Evolutionary conservation across 2,888 invertebrate genomes (phyloP), one percentile per base, ranked within the genome.

Genomic region (Acleris literana): DNA sequence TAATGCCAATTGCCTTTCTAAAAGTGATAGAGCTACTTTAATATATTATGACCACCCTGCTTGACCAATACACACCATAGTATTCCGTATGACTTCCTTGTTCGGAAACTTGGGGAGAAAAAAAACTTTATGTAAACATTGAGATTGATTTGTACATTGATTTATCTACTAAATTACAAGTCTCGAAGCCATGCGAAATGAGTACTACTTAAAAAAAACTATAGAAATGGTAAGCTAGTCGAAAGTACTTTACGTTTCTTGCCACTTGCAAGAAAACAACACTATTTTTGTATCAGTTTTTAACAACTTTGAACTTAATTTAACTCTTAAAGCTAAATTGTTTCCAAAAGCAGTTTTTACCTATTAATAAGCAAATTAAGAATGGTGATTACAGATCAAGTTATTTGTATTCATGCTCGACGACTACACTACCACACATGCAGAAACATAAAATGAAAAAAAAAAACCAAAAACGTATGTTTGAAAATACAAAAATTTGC

Each of bases 41-140:
- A 46, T 54, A 63, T 58, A 56, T 68, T 55, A 53, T 68, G 71
- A 64, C 69, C 73, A 76, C 63, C 68, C 68, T 70, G 70, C 67
- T 72, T 70, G 68, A 66, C 69, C 70, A 75, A 88, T 89, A 89
- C 90, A 89, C 85, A 90, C 90, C 88, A 75, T 87, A 88, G 72
- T 78, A 86, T 80, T 90, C 89, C 89, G 81, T 82, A 83, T 86
- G 87, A 72, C 82, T 84, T 86, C 83, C 87, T 87, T 86, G 87
- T 86, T 71, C 85, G 87, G 85, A 80, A 84, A 88, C 87, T 88
- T 87, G 83, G 80, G 82, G 78, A 82, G 75, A 84, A 81, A 85
- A n/a, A 86, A 84, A 79, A 78, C 74, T 78, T 74, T 72, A 76
- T 70, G 52, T 66, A 55, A 63, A 62, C 46, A 51, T 44, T 56